Percentiles rank a stretch among this genome's conserved stretches.
Evolutionary conservation across 2,797 vertebrate genomes (phyloP).

Genomic region (Dermochelys coriacea): DNA sequence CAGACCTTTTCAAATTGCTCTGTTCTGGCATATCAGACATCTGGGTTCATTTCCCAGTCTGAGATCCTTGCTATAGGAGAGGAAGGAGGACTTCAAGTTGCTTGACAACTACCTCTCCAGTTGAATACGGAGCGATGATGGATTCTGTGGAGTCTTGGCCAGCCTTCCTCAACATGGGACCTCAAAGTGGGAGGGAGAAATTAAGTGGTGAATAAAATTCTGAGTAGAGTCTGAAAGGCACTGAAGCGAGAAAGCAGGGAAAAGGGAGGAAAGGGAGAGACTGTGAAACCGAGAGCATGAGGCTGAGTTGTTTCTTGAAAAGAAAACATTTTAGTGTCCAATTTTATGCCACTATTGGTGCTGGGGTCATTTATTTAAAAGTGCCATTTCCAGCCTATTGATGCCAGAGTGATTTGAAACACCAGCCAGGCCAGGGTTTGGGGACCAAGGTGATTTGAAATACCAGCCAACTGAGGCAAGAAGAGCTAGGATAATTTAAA

Average conservation of each 20-base stretch:
- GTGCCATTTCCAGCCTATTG: constrained; percentile 48
- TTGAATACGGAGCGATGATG: background rate
- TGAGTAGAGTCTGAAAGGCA: background rate
- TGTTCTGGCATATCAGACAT: background rate
- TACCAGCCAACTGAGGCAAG: constrained; percentile 41
- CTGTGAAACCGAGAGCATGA: background rate
- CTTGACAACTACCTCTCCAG: background rate
- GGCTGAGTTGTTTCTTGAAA: constrained; percentile 31
- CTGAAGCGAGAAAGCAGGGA: background rate
- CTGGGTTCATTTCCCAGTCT: background rate
- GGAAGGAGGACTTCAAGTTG: background rate
- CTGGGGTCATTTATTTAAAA: constrained; percentile 36
- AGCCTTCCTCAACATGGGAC: background rate
- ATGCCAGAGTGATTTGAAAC: constrained; percentile 72
- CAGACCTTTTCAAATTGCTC: background rate
- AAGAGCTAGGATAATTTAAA: constrained; percentile 65
- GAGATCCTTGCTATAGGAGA: background rate
- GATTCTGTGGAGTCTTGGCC: background rate
- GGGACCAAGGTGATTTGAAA: constrained; percentile 71
- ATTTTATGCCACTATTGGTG: constrained; percentile 49
- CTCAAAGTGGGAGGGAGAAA: background rate
- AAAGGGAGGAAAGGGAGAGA: background rate
- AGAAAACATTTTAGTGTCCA: constrained; percentile 38
- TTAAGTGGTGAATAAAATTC: background rate
- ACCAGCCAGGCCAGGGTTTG: constrained; percentile 36